Percentiles rank a stretch among this genome's conserved stretches.
phyloP scores from a whole-genome alignment of 2,113 vertebrate genomes.

The Triplophysa siluroides region DNA sequence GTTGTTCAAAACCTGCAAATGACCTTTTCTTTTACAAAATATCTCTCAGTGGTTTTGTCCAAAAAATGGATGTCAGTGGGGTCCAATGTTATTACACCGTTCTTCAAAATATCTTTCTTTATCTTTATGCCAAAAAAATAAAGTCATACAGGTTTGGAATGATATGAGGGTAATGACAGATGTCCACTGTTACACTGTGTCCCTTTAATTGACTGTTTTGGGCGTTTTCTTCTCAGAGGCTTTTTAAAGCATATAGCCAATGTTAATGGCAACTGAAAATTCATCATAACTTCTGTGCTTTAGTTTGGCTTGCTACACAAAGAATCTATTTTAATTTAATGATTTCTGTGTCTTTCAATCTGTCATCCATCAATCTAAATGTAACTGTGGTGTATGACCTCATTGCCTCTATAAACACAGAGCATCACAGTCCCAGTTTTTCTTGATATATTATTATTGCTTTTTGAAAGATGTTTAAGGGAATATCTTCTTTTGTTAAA shows the following conservation, averaged over 20 bases:
- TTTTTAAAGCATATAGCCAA: conserved; percentile 11
- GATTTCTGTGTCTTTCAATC: conserved; percentile 12
- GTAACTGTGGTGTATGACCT: conserved; percentile 22
- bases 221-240: conserved; percentile 2
- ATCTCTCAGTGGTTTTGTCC: no score
- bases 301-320: conserved; percentile 35
- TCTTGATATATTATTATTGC: conserved; percentile 1
- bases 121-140: no score
- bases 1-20: no score
- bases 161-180: conserved; percentile 5
- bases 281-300: conserved; percentile 31
- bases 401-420: conserved; percentile 27
- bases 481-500: conserved; percentile 40
- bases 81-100: no score
- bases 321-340: conserved; percentile 29
- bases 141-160: no score
- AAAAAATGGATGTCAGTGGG: no score
- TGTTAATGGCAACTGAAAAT: conserved; percentile 11
- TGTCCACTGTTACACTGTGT: not conserved
- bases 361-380: conserved; percentile 19
- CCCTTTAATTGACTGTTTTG: conserved; percentile 20
- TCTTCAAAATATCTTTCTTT: no score
- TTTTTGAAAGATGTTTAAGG: not conserved
- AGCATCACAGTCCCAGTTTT: conserved; percentile 7
- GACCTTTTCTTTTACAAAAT: no score